Evolutionary conservation across 35 echinoderm and acorn worm genomes (phyloP), one percentile per base, ranked within the genome.

Genomic region (Stichopus chloronotus): DNA sequence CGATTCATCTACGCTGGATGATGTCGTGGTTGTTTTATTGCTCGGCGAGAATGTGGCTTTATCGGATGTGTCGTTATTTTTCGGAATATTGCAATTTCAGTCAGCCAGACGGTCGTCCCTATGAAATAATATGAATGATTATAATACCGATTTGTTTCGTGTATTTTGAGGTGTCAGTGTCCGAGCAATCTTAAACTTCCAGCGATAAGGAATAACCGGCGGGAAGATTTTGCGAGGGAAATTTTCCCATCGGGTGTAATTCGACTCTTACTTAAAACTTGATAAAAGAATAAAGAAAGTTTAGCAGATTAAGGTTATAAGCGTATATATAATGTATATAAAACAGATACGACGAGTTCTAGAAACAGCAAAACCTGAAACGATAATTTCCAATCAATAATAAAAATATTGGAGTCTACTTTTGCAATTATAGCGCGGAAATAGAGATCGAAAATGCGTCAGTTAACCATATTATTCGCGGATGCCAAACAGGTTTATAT

Each of bases 321-420:
- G 80, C 30, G 30, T 43, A 43, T 43, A n/a, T 12, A 83, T 24
- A 55, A 83, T 5, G 30, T 65, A 65, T 19, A 16, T 65, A 65
- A 65, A n/a, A 53, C 52, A 52, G 43, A 55, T 52, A 83, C 80
- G 80, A 83, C 80, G 80, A 56, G 30, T n/a, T 55, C 4, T 55
- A 57, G 80, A 83, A 8, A 78, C n/a, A 6, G 8, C n/a, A 6
- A 43, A 43, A 4, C 25, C 55, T 83, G 43, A 83, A 83, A 83
- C 43, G 80, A 83, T 83, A 55, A 83, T 56, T 83, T 83, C 55
- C 53, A 83, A 55, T 83, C 80, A 83, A 83, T 83, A 83, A 17
- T 52, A 52, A 83, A 52, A 83, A 65, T 5, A 65, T 65, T 65
- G 11, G 19, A 65, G 4, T 17, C 80, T 52, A 83, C 20, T 56